Evolutionary conservation across 2,113 vertebrate genomes (phyloP).

Genomic region (human (Homo sapiens)): DNA sequence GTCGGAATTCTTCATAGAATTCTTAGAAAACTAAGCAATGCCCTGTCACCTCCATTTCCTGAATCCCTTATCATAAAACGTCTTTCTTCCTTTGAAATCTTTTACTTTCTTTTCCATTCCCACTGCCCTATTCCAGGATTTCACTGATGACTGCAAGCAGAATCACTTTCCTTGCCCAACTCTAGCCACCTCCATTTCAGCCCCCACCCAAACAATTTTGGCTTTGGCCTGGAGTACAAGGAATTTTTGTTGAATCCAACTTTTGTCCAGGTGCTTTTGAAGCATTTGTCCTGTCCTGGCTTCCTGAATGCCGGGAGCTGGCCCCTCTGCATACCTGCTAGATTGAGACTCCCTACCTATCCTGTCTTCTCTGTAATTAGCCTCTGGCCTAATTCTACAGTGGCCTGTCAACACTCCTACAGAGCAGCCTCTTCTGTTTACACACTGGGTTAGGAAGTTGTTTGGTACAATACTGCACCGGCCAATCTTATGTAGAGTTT

Average conservation of each 20-base stretch:
- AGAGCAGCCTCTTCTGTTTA: background rate
- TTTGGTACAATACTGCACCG: background rate
- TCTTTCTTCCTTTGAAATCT: background rate
- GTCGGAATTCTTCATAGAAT: background rate
- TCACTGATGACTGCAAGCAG: background rate
- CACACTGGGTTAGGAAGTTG: background rate
- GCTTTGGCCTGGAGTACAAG: background rate
- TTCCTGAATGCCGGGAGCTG: background rate
- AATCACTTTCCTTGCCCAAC: background rate
- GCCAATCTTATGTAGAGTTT: background rate
- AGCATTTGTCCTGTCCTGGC: background rate
- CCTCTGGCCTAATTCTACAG: background rate
- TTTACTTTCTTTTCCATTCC: background rate
- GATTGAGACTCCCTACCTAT: background rate
- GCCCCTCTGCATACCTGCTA: background rate
- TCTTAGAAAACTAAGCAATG: background rate
- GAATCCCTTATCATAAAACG: background rate
- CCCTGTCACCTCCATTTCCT: background rate
- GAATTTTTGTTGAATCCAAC: conserved; percentile 31
- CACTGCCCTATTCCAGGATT: background rate
- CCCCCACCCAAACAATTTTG: background rate
- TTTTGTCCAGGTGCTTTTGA: background rate
- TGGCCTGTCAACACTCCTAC: background rate
- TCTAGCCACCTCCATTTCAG: background rate
- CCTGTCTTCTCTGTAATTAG: background rate